Conservation (phyloP, 2,113 vertebrate genomes). For the Jacana jacana region DNA sequence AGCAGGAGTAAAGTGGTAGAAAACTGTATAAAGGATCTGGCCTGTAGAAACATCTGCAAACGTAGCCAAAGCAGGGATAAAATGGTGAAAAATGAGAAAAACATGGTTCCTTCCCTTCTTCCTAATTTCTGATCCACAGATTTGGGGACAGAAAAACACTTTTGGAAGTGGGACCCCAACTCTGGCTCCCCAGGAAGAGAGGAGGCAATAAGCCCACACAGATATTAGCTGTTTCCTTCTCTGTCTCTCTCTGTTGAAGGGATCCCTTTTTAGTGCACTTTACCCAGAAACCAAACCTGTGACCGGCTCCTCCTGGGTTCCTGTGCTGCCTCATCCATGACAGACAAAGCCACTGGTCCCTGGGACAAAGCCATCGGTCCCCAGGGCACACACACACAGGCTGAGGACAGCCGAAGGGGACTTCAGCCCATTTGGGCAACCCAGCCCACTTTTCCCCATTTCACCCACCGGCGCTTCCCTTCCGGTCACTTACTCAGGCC, state of each 20-base stretch:
- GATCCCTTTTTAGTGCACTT: not conserved
- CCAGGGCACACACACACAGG: rapidly evolving
- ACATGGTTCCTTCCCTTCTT: not conserved
- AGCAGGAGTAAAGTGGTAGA: not conserved
- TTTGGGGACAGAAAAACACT: not conserved
- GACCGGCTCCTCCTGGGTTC: not conserved
- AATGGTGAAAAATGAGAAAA: not conserved
- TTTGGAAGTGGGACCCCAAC: not conserved
- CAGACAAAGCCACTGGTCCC: not conserved
- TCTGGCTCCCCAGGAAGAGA: not conserved
- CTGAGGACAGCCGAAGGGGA: too few relatives aligned
- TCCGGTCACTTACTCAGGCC: slow-evolving; percentile 85
- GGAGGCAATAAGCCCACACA: not conserved
- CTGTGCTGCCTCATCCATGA: not conserved
- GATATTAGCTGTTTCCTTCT: not conserved
- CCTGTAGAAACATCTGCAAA: not conserved
- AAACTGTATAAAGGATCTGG: not conserved
- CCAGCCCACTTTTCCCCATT: not conserved
- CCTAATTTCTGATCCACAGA: not conserved
- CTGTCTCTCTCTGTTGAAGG: rapidly evolving
- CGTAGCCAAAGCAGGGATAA: not conserved
- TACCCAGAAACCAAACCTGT: not conserved
- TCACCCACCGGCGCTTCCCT: rapidly evolving
- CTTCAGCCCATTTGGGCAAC: not conserved
- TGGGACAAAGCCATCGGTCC: not conserved